Evolutionary conservation across 2,888 invertebrate species (phyloP), one percentile per base, ranked within the genome.

Genomic region (Gnatocerus cornutus): DNA sequence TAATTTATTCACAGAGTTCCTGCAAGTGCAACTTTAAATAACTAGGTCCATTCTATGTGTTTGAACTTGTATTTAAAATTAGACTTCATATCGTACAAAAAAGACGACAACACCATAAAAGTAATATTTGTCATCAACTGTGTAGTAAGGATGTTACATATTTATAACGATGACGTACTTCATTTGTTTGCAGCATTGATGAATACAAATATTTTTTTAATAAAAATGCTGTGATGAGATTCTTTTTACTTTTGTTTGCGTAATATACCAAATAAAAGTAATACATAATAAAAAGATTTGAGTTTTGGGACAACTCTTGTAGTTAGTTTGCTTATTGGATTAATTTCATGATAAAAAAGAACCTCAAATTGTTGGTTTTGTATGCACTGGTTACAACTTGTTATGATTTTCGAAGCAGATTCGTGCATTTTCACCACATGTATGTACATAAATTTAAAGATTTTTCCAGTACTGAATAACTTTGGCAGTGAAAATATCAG

Each of bases 401-500:
- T 14, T 55, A 37, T 30, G 9, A 37, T 45, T 53, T 33, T 58
- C 16, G 10, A 61, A 29, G 12, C 21, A 53, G 46, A 29, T 13
- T 14, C 9, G 7, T 37, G 29, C 33, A 61, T 62, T 68, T 56
- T 64, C 55, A 16, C 41, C 58, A 50, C 41, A 55, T 50, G 27
- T 64, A 65, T 65, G 53, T 55, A 69, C 65, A 69, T 64, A 69
- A 59, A 30, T 21, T 68, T 50, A 56, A 14, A 53, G 13, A 63
- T 33, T 30, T 46, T 27, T 53, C 13, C 14, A 56, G 43, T 52
- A 50, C 14, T 50, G 33, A 21, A 21, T 21, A 27, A 39, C 30
- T 62, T 14, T 53, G 21, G 43, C 68, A 63, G 68, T 68, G 56
- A 62, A 68, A 68, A 63, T 68, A 68, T 68, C 68, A 68, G 29